These are phyloP conservation scores for Bungarus multicinctus DNA, from an alignment of 2,113 vertebrate species.

Conservation along the genomic window DNA sequence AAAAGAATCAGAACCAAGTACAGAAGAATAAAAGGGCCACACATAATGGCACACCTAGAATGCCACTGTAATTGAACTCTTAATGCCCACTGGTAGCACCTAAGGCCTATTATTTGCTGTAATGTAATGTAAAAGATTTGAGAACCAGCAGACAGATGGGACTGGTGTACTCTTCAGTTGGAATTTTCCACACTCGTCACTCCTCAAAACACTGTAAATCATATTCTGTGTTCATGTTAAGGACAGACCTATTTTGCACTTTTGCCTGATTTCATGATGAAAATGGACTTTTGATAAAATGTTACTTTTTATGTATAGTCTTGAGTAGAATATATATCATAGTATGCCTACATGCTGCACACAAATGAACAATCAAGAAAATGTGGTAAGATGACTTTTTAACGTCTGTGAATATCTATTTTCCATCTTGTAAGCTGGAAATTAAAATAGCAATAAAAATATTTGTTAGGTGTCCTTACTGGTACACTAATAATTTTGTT, in stretches of 20 bases:
- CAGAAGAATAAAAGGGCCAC: constrained; percentile 79
- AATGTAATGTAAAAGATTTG: constrained; percentile 47
- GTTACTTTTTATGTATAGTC: constrained; percentile 66
- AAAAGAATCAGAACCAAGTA: constrained; percentile 83
- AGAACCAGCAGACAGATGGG: constrained; percentile 51
- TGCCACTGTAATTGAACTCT: constrained; percentile 62
- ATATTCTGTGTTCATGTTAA: constrained; percentile 68
- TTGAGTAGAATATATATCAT: constrained; percentile 63
- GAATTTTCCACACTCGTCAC: constrained; percentile 40
- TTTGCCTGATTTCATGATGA: constrained; percentile 69
- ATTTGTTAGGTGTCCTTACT: constrained; percentile 49
- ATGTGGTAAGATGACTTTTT: constrained; percentile 60
- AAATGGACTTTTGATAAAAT: constrained; percentile 72
- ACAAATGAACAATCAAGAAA: constrained; percentile 65
- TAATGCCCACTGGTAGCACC: constrained; percentile 29
- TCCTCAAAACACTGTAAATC: constrained; percentile 64
- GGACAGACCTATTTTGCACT: constrained; percentile 72
- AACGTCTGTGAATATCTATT: constrained; percentile 57
- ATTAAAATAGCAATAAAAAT: constrained; percentile 68
- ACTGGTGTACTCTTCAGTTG: constrained; percentile 43
- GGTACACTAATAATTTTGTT: constrained; percentile 57
- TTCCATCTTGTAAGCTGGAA: constrained; percentile 61
- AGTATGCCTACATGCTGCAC: constrained; percentile 63
- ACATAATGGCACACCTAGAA: constrained; percentile 74
- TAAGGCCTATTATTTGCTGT: constrained; percentile 28